phyloP scores from a whole-genome alignment of 2,888 invertebrate genomes.

The Microctonus hyperodae region DNA sequence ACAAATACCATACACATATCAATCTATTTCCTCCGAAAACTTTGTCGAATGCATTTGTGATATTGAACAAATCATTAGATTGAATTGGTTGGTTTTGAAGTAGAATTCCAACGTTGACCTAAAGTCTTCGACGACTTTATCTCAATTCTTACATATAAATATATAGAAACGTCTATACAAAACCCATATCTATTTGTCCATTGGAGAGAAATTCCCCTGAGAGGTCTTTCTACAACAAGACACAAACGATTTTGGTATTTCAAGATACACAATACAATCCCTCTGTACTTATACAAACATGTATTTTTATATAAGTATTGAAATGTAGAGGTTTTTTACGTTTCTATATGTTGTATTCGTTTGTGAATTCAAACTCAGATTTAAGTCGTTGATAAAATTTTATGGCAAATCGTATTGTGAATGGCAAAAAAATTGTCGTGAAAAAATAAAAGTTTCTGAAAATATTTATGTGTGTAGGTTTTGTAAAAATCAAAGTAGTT shows the following conservation, averaged over 20 bases:
- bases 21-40: not conserved
- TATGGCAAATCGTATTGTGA: not conserved
- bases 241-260: constrained; percentile 1
- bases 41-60: not conserved
- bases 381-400: not conserved
- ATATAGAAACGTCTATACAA: not conserved
- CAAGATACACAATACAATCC: not conserved
- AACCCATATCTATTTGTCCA: constrained; percentile 4
- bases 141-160: not conserved
- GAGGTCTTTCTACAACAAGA: not conserved
- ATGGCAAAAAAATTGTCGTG: not conserved
- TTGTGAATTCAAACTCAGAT: not conserved
- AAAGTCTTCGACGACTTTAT: not conserved
- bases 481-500: not conserved
- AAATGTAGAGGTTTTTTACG: not conserved
- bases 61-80: constrained; percentile 10
- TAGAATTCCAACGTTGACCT: not conserved
- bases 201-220: not conserved
- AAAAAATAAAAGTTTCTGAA: not conserved
- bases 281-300: not conserved
- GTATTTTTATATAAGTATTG: not conserved
- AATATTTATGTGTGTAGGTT: not conserved
- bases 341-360: not conserved
- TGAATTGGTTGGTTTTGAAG: not conserved
- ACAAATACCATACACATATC: not conserved